phyloP scores from a whole-genome alignment of 2,113 vertebrate genomes.

The Calyptomena viridis region DNA sequence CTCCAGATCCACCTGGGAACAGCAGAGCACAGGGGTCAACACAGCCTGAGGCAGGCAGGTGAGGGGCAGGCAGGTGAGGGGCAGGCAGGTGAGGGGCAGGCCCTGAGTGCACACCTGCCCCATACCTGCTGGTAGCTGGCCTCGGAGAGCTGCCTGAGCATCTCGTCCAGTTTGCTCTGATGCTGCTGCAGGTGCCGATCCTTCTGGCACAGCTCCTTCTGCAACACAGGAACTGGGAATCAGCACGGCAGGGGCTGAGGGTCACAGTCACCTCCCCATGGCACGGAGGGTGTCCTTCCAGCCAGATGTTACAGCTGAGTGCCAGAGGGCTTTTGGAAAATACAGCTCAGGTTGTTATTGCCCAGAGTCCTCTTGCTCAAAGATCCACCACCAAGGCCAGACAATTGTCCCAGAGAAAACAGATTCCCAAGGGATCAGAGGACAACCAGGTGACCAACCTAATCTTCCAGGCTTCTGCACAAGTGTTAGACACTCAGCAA shows the following conservation, averaged over 20 bases:
- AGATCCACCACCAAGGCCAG: not conserved
- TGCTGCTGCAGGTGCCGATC: slow-evolving; percentile 89
- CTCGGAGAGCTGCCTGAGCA: slow-evolving; percentile 81
- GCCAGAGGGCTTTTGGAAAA: not conserved
- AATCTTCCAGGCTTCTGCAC: not conserved
- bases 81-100: not conserved
- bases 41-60: not conserved
- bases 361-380: not conserved
- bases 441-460: not conserved
- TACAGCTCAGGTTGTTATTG: not conserved
- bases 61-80: not conserved
- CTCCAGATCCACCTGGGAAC: slow-evolving; percentile 80
- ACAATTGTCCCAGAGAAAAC: not conserved
- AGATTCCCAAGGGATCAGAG: not conserved
- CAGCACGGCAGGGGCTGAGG: not conserved
- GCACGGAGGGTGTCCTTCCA: not conserved
- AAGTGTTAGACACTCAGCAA: not conserved
- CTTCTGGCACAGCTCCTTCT: slow-evolving; percentile 93
- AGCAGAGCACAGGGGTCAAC: not conserved
- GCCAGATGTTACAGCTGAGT: not conserved
- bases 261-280: not conserved
- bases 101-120: not conserved
- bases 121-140: slow-evolving; percentile 86
- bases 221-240: slow-evolving; percentile 16
- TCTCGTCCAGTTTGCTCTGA: slow-evolving; percentile 88